Evolutionary conservation across 2,888 invertebrate genomes (phyloP), one percentile per base, ranked within the genome.

Genomic region (Drosophila robusta): DNA sequence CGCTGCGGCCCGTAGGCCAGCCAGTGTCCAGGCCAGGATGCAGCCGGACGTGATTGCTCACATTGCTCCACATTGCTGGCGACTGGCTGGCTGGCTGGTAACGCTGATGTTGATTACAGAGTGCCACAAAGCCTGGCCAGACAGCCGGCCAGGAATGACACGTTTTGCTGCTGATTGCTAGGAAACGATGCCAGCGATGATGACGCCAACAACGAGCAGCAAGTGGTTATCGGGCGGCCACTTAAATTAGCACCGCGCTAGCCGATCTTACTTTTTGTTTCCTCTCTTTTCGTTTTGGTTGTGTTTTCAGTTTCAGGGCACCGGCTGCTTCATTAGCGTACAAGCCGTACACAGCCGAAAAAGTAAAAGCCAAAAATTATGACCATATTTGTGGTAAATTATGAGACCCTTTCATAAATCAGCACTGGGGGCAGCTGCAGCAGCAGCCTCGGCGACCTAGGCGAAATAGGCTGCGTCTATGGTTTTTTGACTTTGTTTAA

Each of bases 321-420:
- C 63, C 58, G 12, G 47, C 42, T 46, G 83, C 75, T 86, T 88
- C 88, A 88, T 83, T 83, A 83, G 87, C 56, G 61, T 44, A 24
- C 52, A 34, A 51, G 45, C 46, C 41, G 52, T n/a, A 18, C 32
- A 16, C 24, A 47, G 49, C 58, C 58, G 42, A 72, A 87, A 80
- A 84, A 89, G 82, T 85, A 89, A 85, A 75, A 81, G 90, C 90
- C 86, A 77, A 75, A 72, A 80, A 80, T 87, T 89, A 89, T 90
- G 87, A 79, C 87, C 89, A 87, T 90, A 89, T 90, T 90, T 90
- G 89, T 66, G 80, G 78, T 87, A 90, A 90, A 80, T 89, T 90
- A 90, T 90, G 87, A 85, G 77, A 71, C 85, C 87, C 85, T 88
- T 90, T 81, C 90, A 85, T 87, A 89, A 89, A 84, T 84, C 78